These are phyloP conservation scores for Ianthella basta DNA, from an alignment of 37 sponge, comb jelly and placozoan species.

Conservation along the genomic window DNA sequence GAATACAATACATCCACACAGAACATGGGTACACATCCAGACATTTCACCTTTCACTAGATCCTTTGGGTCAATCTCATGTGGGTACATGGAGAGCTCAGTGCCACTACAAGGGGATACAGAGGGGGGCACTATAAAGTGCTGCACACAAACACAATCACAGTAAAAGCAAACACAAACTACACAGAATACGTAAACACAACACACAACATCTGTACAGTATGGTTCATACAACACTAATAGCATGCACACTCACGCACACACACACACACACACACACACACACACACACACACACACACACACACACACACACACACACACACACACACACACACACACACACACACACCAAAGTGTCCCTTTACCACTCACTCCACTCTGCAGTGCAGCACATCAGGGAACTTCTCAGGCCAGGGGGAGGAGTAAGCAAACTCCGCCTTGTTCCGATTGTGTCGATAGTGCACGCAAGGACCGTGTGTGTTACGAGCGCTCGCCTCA, in stretches of 20 bases:
- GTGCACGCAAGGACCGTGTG: slow-evolving; percentile 40
- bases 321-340: slow-evolving; percentile 8
- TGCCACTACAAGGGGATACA: not conserved
- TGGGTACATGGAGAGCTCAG: not conserved
- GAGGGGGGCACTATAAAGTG: too few species aligned
- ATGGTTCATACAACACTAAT: too few species aligned
- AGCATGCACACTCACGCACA: too few species aligned
- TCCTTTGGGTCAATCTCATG: not conserved
- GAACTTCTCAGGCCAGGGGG: slow-evolving; percentile 70
- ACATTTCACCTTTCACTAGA: slow-evolving; percentile 4
- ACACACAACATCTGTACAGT: too few species aligned
- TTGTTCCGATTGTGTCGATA: slow-evolving; percentile 19
- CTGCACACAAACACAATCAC: not conserved
- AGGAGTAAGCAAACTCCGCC: slow-evolving; percentile 40
- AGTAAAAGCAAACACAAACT: too few species aligned
- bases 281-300: slow-evolving; percentile 20
- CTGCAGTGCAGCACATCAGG: slow-evolving; percentile 55
- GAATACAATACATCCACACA: not conserved
- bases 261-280: slow-evolving; percentile 12
- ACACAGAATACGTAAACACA: too few species aligned
- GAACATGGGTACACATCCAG: too few species aligned
- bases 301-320: slow-evolving; percentile 29
- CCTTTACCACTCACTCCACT: slow-evolving; percentile 38
- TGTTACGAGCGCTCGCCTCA: slow-evolving; percentile 52
- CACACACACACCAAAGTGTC: slow-evolving; percentile 15